Evolutionary conservation across 2,797 vertebrate species (phyloP).

Genomic region (Arnoldichthys spilopterus): DNA sequence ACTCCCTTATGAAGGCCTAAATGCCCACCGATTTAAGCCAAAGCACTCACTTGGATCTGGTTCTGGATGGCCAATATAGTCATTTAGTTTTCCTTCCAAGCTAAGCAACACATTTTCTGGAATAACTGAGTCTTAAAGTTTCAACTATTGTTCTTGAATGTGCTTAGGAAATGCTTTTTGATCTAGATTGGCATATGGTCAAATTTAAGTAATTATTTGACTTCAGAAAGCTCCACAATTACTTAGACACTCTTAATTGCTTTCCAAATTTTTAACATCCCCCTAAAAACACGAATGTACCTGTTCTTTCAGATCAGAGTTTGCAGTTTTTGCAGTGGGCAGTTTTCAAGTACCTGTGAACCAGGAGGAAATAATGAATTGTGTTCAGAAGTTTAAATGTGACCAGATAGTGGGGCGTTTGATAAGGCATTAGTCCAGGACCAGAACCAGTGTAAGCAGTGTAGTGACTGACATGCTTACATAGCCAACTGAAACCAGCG

Average conservation of each 20-base stretch:
- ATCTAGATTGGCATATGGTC: not conserved
- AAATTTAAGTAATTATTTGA: not conserved
- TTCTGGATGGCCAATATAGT: not conserved
- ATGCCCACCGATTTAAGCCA: slow-evolving; percentile 20
- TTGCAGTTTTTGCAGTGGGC: no score
- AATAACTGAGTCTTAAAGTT: not conserved
- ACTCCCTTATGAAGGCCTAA: slow-evolving; percentile 97
- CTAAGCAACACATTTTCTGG: not conserved
- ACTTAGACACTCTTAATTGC: not conserved
- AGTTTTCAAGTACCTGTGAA: not conserved
- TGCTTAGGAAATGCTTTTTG: not conserved
- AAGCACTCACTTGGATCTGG: not conserved
- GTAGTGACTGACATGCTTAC: not conserved
- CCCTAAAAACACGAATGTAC: not conserved
- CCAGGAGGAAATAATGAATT: not conserved
- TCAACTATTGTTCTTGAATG: not conserved
- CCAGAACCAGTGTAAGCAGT: not conserved
- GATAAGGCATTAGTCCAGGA: not conserved
- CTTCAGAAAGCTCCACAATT: not conserved
- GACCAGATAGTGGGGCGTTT: not conserved
- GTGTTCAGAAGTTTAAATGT: not conserved
- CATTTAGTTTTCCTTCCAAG: not conserved
- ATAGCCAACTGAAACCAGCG: not conserved
- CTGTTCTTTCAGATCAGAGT: not conserved
- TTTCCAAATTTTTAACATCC: not conserved